Evolutionary conservation across 2,888 invertebrate genomes (phyloP).

Genomic region (Camponotus fellah): DNA sequence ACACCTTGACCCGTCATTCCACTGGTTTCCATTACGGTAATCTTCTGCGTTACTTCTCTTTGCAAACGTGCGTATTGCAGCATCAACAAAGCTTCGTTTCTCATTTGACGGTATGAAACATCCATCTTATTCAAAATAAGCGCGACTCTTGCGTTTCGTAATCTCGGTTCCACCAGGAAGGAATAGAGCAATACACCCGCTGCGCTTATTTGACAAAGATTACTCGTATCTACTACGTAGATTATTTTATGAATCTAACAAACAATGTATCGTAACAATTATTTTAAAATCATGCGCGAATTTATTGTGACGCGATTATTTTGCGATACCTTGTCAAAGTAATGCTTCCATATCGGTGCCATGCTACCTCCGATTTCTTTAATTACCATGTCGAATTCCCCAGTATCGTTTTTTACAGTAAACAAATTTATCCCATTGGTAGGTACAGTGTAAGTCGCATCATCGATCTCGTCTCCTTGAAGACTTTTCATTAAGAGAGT

Average conservation of each 20-base stretch:
- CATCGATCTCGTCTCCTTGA: slow-evolving; percentile 91
- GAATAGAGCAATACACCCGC: slow-evolving; percentile 94
- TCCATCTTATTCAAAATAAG: slow-evolving; percentile 94
- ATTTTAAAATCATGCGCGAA: slow-evolving; percentile 3
- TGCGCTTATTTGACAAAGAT: slow-evolving; percentile 94
- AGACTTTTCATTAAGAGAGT: slow-evolving; percentile 92
- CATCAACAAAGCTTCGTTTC: slow-evolving; percentile 94
- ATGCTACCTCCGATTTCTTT: slow-evolving; percentile 94
- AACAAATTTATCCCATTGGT: slow-evolving; percentile 94
- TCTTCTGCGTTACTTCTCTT: slow-evolving; percentile 90
- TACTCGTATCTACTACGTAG: slow-evolving; percentile 94
- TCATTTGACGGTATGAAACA: slow-evolving; percentile 94
- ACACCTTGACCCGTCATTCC: slow-evolving; percentile 91
- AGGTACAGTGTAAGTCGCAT: slow-evolving; percentile 92
- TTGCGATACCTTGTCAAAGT: slow-evolving; percentile 87
- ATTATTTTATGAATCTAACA: slow-evolving; percentile 87
- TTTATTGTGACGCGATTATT: background rate
- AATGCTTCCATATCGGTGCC: slow-evolving; percentile 94
- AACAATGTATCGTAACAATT: background rate
- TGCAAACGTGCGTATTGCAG: slow-evolving; percentile 91
- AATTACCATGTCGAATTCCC: slow-evolving; percentile 88
- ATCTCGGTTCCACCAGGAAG: slow-evolving; percentile 90
- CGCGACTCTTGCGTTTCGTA: slow-evolving; percentile 89
- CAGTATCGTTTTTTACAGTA: slow-evolving; percentile 87
- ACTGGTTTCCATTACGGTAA: slow-evolving; percentile 91